Base-by-base conservation (phyloP, 2,113 vertebrate species). In the Marcusenius ussheri region DNA sequence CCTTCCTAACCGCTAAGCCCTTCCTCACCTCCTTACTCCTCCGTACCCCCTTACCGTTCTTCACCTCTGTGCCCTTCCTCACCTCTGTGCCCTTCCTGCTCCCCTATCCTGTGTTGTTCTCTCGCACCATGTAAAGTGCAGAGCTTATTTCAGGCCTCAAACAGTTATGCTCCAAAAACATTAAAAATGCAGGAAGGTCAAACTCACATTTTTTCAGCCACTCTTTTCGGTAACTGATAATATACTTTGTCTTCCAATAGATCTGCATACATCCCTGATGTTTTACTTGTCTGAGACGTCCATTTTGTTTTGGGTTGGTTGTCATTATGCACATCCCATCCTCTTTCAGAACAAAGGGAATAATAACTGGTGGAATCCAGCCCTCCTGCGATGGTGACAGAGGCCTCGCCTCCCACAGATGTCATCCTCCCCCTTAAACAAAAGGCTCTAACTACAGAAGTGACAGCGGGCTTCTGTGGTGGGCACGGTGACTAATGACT, bases 401-500 rank as follows among this genome's bases (percentile, higher is more conserved):
- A 53, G 31, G 4, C n/a, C 27, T 87, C 17, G 31, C 85, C 51
- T 27, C 9, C n/a, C 11, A 24, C 31, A 46, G 77, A 9, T 45
- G 15, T 47, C 49, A 39, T 31, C 49, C 27, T 89, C 31, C 56
- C 42, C 11, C 9, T 31, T 56, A 31, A 84, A 45, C 51, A 62
- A 27, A 62, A 84, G 3, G 39, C 19, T 56, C 31, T 27, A 46
- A 83, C 21, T 53, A 35, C 17, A 6, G 21, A 84, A 46, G 50
- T 27, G 35, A 84, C 50, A 46, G 39, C 15, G 50, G 51, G 53
- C 21, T 45, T 45, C 49, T 19, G 24, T 84, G n/a, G 39, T 45
- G 21, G 89, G 77, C 50, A 27, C 11, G 1, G 74, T 47, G 80
- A 85, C 80, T 84, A 89, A 89, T 89, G 13, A 85, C 89, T 85